These are phyloP conservation scores for Mesorhabditis sp. DNA, from an alignment of 2,888 invertebrate species.

Conservation along the genomic window DNA sequence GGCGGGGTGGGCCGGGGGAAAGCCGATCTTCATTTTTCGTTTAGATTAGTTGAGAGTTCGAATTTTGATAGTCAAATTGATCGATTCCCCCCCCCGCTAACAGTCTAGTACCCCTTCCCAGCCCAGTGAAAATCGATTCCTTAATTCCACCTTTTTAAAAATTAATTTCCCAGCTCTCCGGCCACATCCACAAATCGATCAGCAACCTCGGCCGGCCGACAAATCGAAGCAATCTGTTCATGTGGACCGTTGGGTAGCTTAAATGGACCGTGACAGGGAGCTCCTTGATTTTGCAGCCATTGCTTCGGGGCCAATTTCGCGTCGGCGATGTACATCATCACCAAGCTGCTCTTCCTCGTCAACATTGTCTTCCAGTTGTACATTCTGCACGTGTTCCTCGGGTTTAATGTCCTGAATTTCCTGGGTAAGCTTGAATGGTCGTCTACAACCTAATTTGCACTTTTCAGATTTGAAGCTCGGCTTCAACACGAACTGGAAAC, in stretches of 20 bases:
- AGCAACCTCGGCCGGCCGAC: neutral
- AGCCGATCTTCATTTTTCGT: too few species aligned
- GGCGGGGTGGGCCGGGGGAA: too few species aligned
- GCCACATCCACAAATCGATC: too few species aligned
- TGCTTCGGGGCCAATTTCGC: conserved; percentile 23
- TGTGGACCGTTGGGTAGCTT: neutral
- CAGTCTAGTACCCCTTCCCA: too few species aligned
- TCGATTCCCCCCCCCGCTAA: too few species aligned
- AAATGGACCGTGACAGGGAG: too few species aligned
- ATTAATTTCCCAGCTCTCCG: too few species aligned
- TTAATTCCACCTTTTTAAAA: too few species aligned
- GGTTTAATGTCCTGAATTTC: conserved; percentile 29
- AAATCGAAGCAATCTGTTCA: neutral
- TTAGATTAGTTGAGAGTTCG: too few species aligned
- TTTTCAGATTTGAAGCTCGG: conserved; percentile 25
- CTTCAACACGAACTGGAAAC: conserved; percentile 34
- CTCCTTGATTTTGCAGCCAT: too few species aligned
- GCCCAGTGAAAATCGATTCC: too few species aligned
- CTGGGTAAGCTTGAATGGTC: conserved; percentile 22
- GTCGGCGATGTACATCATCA: conserved; percentile 43
- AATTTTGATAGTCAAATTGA: too few species aligned
- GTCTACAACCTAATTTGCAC: neutral
- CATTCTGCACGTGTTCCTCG: conserved; percentile 50
- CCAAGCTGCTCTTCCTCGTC: conserved; percentile 53
- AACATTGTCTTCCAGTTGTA: conserved; percentile 47